Base-by-base conservation (phyloP, 1,140 invertebrate genomes). In the Temnothorax nylanderi region DNA sequence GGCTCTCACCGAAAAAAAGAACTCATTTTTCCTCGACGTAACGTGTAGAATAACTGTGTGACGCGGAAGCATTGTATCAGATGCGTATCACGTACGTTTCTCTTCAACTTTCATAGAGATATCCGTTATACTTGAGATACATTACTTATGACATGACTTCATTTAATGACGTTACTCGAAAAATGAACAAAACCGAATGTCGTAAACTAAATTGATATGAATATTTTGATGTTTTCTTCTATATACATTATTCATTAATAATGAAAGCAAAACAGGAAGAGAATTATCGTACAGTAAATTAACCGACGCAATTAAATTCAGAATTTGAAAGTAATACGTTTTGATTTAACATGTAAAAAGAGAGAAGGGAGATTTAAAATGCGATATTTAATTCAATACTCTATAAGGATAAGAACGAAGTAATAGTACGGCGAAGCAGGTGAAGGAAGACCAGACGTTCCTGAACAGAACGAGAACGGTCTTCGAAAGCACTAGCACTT, bases 331-430 rank as follows among this genome's bases (percentile, higher is more conserved):
- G 26, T 32, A 41, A 80, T 67, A 2, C 67, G 41, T 72, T 71
- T 82, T n/a, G 10, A 82, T 82, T 74, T 58, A 41, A 74, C n/a
- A 10, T 13, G 11, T 18, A 18, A 18, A 74, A 37, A 82, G 26
- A 26, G 26, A 26, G 37, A 62, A 64, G 78, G 26, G 58, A 51
- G 67, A 65, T 44, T 26, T 44, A 58, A 58, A 75, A 60, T 60
- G 64, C 78, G 41, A 87, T 90, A 88, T 90, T 90, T 71, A 87
- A 91, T 90, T 91, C 87, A 91, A 71, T 78, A 62, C 6, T 75
- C 54, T 26, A 90, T 87, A 74, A 69, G 2, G 47, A 37, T 88
- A 44, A 44, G 60, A 67, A 90, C 41, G 58, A 75, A 84, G 32
- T 75, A 74, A 90, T 82, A 1, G 21, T 18, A 81, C 51, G 65